Conservation (phyloP, 2,888 invertebrate species). For the Cyclophora punctaria region DNA sequence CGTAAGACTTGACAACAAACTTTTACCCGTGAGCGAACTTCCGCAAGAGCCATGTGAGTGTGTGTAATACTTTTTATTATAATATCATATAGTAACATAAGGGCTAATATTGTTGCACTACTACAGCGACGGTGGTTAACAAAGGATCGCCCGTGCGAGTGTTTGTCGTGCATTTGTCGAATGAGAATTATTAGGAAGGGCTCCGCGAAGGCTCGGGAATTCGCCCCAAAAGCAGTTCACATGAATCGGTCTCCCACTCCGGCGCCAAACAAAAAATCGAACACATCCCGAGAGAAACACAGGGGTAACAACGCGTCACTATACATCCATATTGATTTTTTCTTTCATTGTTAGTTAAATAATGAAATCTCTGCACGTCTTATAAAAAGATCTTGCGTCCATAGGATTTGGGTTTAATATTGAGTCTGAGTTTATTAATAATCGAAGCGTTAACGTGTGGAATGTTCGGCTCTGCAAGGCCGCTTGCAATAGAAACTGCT, state of each 20-base stretch:
- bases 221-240: slow-evolving; percentile 75
- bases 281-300: slow-evolving; percentile 74
- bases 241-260: slow-evolving; percentile 72
- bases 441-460: slow-evolving; percentile 72
- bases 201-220: slow-evolving; percentile 73
- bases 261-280: slow-evolving; percentile 71
- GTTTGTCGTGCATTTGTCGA: slow-evolving; percentile 74
- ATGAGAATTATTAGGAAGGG: slow-evolving; percentile 73
- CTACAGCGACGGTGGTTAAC: slow-evolving; percentile 59
- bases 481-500: slow-evolving; percentile 71
- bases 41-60: slow-evolving; percentile 19
- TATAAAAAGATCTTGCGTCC: slow-evolving; percentile 63
- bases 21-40: slow-evolving; percentile 14
- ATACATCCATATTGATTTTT: slow-evolving; percentile 72
- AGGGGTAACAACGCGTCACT: slow-evolving; percentile 73
- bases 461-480: slow-evolving; percentile 71
- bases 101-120: slow-evolving; percentile 64
- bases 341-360: slow-evolving; percentile 70
- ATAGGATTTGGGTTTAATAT: slow-evolving; percentile 68
- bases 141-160: slow-evolving; percentile 69
- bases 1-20: slow-evolving; percentile 7
- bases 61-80: slow-evolving; percentile 46
- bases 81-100: slow-evolving; percentile 47
- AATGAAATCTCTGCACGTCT: slow-evolving; percentile 56
- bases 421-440: slow-evolving; percentile 68